Evolutionary conservation across 2,797 vertebrate species (phyloP).

Genomic region (Fistularia tabacaria): DNA sequence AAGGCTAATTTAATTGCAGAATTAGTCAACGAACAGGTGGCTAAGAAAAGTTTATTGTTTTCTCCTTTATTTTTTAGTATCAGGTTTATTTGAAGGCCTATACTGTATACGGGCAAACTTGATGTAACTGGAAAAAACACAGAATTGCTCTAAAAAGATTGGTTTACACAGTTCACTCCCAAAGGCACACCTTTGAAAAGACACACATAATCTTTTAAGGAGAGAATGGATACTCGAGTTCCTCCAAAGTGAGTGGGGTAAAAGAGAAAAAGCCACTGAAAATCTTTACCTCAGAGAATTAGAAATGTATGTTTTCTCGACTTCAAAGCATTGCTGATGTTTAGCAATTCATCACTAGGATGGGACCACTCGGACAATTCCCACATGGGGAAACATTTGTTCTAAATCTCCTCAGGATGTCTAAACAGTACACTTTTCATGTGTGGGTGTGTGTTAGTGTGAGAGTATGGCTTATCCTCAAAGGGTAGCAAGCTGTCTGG

Average conservation of each 20-base stretch:
- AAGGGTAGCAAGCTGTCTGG: slow-evolving; percentile 28
- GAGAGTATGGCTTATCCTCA: slow-evolving; percentile 20
- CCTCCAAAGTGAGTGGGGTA: background rate
- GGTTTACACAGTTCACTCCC: slow-evolving; percentile 22
- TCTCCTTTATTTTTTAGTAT: slow-evolving; percentile 17
- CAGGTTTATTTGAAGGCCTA: too few relatives aligned
- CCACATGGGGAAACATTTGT: slow-evolving; percentile 55
- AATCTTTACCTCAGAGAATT: slow-evolving; percentile 29
- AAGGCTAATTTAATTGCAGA: too few relatives aligned
- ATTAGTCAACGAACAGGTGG: too few relatives aligned
- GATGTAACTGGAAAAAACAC: background rate
- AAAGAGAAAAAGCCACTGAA: slow-evolving; percentile 11
- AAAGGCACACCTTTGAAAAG: slow-evolving; percentile 23
- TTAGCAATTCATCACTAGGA: slow-evolving; percentile 52
- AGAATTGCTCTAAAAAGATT: slow-evolving; percentile 12
- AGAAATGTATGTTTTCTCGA: slow-evolving; percentile 42
- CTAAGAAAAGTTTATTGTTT: slow-evolving; percentile 21
- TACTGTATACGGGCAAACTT: too few relatives aligned
- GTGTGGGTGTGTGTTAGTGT: slow-evolving; percentile 16
- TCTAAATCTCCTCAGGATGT: slow-evolving; percentile 36
- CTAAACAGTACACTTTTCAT: slow-evolving; percentile 39
- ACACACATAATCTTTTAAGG: slow-evolving; percentile 25
- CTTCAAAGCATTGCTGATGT: slow-evolving; percentile 52
- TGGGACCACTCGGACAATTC: slow-evolving; percentile 48
- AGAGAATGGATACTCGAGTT: slow-evolving; percentile 16